Evolutionary conservation across 2,888 invertebrate genomes (phyloP), one percentile per base, ranked within the genome.

Genomic region (Harmothoe impar): DNA sequence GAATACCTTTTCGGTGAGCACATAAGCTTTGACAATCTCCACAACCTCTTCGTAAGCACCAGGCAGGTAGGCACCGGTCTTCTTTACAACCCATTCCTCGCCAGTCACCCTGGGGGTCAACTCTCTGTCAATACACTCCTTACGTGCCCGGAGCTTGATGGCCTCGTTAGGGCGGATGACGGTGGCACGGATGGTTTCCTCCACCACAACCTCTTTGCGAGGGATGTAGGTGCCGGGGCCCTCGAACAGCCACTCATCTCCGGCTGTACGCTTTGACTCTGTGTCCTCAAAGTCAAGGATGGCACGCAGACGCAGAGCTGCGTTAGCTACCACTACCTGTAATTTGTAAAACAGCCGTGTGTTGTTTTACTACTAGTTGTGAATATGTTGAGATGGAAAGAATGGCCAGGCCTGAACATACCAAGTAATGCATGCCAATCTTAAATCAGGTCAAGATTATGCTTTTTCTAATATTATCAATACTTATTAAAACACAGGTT

Each of bases 161-260:
- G 96, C 96, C 93, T 96, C 96, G 93, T 96, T 96, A 5, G 96
- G 95, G 86, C 94, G 94, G 92, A 96, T 96, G 1, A 96, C 94
- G 1, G 95, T 95, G n/a, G 96, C 96, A 29, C 94, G 92, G 77
- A 96, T 93, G 0, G 95, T 95, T 91, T 96, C 96, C 62, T 95
- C 95, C 15, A 96, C 96, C 56, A 95, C 94, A 0, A 96, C 56
- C 78, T 89, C 78, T 29, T 89, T 89, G 23, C 92, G 85, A 1
- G 93, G 93, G 33, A 93, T 92, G 93, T 96, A 96, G 0, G 96
- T 96, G 5, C 96, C 93, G 81, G 93, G 93, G 68, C 93, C 96
- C 92, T 96, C 96, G 94, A 96, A 96, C 52, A 96, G 94, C 96
- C 96, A 96, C 93, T 96, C 96, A 93, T 96, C 96, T 0, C 96